phyloP scores from a whole-genome alignment of 2,113 vertebrate species.

The Dipodomys merriami region DNA sequence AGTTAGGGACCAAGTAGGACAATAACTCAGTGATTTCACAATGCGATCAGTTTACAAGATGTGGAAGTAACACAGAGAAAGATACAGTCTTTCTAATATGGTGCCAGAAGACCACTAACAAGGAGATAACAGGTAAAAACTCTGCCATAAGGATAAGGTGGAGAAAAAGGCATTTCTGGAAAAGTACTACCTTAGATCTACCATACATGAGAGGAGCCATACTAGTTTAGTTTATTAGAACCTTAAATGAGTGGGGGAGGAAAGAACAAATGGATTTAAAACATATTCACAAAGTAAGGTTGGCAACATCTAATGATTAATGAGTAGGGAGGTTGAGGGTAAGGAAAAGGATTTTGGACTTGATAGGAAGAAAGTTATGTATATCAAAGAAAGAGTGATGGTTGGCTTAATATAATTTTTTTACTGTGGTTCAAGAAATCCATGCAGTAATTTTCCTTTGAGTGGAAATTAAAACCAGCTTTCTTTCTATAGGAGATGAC shows the following conservation, averaged over 20 bases:
- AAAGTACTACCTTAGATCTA: neutral
- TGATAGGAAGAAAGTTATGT: neutral
- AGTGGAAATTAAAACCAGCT: neutral
- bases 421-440: neutral
- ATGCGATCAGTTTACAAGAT: neutral
- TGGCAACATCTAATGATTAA: neutral
- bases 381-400: neutral
- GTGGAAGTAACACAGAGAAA: neutral
- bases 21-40: neutral
- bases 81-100: neutral
- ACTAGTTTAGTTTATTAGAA: neutral
- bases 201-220: neutral
- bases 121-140: neutral
- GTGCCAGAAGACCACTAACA: neutral
- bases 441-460: neutral
- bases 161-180: neutral
- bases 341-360: neutral
- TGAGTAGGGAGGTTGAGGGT: neutral
- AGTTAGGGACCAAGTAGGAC: neutral
- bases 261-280: neutral
- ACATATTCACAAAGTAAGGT: neutral
- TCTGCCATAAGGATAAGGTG: neutral
- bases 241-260: neutral
- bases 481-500: neutral
- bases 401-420: neutral